Evolutionary conservation across 2,888 invertebrate species (phyloP).

Genomic region (Sisyra terminalis): DNA sequence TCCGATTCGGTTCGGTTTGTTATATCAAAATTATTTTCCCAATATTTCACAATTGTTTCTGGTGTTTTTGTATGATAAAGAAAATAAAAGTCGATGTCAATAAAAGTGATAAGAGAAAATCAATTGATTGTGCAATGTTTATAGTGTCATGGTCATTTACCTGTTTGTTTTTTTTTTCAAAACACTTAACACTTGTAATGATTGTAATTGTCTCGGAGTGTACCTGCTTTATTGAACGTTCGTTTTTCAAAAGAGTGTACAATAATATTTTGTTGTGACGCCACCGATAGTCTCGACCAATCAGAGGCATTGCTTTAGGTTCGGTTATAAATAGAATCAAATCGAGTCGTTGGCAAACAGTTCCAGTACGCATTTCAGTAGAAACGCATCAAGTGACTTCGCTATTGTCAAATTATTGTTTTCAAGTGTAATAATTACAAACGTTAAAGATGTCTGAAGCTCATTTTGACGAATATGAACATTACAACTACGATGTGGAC

Average conservation of each 20-base stretch:
- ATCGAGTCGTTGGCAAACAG: too few species aligned
- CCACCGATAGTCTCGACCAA: background rate
- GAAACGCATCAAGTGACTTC: background rate
- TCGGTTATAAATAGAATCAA: too few species aligned
- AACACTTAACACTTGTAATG: background rate
- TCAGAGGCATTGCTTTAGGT: background rate
- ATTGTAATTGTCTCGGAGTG: background rate
- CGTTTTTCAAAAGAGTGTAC: background rate
- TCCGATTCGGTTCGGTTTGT: too few species aligned
- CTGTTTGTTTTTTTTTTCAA: background rate
- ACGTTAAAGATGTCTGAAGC: slow-evolving; percentile 29
- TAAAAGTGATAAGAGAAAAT: slow-evolving; percentile 1
- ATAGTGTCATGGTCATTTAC: slow-evolving; percentile 2
- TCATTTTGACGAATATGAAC: slow-evolving; percentile 82
- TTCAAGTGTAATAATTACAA: background rate
- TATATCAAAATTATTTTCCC: too few species aligned
- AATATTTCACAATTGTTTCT: too few species aligned
- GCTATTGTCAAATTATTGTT: background rate
- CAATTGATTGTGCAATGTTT: slow-evolving; percentile 1
- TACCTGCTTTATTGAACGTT: background rate
- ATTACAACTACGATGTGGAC: slow-evolving; percentile 87
- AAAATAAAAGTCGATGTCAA: background rate
- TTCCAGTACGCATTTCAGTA: background rate
- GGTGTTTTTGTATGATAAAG: too few species aligned
- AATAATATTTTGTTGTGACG: background rate